Evolutionary conservation across 2,888 invertebrate genomes (phyloP).

Genomic region (Sesia apiformis): DNA sequence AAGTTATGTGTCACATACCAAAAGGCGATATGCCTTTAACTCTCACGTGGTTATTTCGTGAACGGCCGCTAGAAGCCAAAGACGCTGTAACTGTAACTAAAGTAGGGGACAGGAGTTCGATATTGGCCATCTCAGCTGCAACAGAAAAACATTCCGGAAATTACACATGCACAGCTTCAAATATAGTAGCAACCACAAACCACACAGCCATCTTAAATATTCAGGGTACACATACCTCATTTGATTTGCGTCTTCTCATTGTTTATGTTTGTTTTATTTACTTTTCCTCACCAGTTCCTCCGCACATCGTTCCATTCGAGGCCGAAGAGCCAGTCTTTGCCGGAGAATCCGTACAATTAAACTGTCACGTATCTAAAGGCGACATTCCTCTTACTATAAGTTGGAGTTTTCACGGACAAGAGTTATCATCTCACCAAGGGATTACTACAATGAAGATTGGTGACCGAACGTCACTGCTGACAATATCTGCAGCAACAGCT

Average conservation of each 20-base stretch:
- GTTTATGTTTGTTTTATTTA: constrained; percentile 26
- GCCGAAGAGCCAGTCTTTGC: constrained; percentile 77
- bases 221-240: constrained; percentile 73
- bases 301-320: constrained; percentile 77
- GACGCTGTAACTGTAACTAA: constrained; percentile 68
- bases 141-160: constrained; percentile 81
- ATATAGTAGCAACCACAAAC: constrained; percentile 78
- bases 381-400: constrained; percentile 81
- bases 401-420: constrained; percentile 82
- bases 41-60: constrained; percentile 81
- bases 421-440: constrained; percentile 69
- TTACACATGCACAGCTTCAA: constrained; percentile 84
- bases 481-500: constrained; percentile 77
- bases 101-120: constrained; percentile 75
- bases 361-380: constrained; percentile 78
- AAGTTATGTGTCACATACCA: constrained; percentile 72
- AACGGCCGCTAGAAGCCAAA: constrained; percentile 54
- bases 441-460: constrained; percentile 75
- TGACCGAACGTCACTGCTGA: constrained; percentile 78
- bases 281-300: constrained; percentile 66
- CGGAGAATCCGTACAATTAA: constrained; percentile 77
- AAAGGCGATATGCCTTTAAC: constrained; percentile 83
- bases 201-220: constrained; percentile 78
- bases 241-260: constrained; percentile 26
- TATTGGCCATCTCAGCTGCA: constrained; percentile 78